Conservation (phyloP, 2,888 invertebrate species). For the Pheosia gnoma region DNA sequence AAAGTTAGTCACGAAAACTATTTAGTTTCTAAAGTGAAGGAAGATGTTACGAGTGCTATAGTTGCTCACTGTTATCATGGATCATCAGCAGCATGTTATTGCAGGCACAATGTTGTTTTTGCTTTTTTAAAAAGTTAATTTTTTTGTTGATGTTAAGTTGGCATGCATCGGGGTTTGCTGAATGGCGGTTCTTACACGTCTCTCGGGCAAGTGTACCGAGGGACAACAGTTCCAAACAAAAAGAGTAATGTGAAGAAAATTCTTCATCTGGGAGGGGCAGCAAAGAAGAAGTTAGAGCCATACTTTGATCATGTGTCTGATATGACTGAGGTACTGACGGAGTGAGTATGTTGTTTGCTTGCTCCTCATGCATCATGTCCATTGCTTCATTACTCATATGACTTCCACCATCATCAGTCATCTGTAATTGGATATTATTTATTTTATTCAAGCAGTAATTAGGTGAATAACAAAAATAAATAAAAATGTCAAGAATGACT, state of each 20-base stretch:
- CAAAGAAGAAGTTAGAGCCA: slow-evolving; percentile 59
- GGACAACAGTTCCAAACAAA: slow-evolving; percentile 83
- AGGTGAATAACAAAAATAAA: too few relatives aligned
- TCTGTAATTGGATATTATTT: too few relatives aligned
- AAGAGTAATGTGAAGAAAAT: slow-evolving; percentile 84
- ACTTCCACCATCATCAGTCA: too few relatives aligned
- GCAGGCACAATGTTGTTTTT: slow-evolving; percentile 27
- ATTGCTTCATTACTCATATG: neutral
- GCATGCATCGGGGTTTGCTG: slow-evolving; percentile 86
- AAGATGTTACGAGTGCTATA: slow-evolving; percentile 10
- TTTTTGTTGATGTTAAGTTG: slow-evolving; percentile 63
- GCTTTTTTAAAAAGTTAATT: slow-evolving; percentile 48
- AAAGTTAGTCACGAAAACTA: slow-evolving; percentile 41
- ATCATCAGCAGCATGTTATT: slow-evolving; percentile 17
- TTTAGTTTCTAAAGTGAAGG: slow-evolving; percentile 27
- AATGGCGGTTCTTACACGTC: slow-evolving; percentile 86
- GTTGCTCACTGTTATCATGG: slow-evolving; percentile 6
- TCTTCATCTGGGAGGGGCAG: slow-evolving; percentile 76
- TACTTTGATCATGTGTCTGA: slow-evolving; percentile 43
- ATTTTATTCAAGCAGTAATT: too few relatives aligned
- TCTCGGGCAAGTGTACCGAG: slow-evolving; percentile 86
- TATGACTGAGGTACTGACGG: slow-evolving; percentile 38
- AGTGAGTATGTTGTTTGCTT: slow-evolving; percentile 45
- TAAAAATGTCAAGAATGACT: too few relatives aligned
- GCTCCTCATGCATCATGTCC: neutral